A percentile compares a stretch with the other conserved stretches of the same genome.
These are phyloP conservation scores for Malacosoma neustria DNA, from an alignment of 2,888 invertebrate species.

Conservation along the genomic window DNA sequence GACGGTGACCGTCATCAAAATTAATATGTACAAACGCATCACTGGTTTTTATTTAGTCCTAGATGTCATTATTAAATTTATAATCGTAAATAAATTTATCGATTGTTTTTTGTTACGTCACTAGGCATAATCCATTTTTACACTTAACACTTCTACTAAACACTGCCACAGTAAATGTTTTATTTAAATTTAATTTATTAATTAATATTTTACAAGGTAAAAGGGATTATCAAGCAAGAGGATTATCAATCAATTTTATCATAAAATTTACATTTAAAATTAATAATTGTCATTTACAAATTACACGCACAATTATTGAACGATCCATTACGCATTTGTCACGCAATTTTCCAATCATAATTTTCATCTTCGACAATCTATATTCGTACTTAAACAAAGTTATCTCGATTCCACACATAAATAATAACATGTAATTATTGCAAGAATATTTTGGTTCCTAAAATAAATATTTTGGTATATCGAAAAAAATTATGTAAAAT, in stretches of 20 bases:
- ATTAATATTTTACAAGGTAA: too few species aligned
- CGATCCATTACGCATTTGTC: background rate
- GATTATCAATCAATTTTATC: too few species aligned
- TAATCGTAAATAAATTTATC: slow-evolving; percentile 11
- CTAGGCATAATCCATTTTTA: background rate
- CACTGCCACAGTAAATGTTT: too few species aligned
- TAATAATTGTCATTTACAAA: background rate
- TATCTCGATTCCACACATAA: too few species aligned
- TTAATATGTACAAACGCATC: slow-evolving; percentile 36
- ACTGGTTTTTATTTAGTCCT: slow-evolving; percentile 5
- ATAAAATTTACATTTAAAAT: background rate
- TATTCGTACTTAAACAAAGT: too few species aligned
- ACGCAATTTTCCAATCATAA: background rate
- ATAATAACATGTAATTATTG: too few species aligned
- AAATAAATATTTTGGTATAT: too few species aligned
- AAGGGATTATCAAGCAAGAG: too few species aligned
- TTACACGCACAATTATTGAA: background rate
- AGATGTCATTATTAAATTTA: slow-evolving; percentile 17
- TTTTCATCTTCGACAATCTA: too few species aligned
- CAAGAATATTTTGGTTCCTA: too few species aligned
- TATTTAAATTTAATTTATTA: too few species aligned
- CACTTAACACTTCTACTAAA: background rate
- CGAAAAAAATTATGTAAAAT: too few species aligned
- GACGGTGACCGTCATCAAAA: slow-evolving; percentile 22
- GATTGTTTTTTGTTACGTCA: background rate